Evolutionary conservation across 2,888 invertebrate genomes (phyloP).

Genomic region (Cepaea hortensis): DNA sequence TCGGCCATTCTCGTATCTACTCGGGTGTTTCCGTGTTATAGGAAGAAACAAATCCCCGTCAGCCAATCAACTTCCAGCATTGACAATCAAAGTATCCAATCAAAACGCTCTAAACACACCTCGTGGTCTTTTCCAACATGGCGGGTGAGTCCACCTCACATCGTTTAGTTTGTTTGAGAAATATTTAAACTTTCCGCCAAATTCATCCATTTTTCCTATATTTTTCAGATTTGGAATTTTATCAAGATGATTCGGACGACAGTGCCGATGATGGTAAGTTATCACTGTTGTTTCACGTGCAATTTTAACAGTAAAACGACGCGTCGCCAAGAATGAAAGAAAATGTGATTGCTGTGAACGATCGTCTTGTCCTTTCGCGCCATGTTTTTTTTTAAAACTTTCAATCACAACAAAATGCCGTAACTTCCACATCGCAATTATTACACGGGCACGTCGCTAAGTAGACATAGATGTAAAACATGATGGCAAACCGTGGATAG

Average conservation of each 20-base stretch:
- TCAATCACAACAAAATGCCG: not conserved
- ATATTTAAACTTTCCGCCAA: conserved; percentile 62
- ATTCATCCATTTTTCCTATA: conserved; percentile 58
- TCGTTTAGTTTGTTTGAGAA: conserved; percentile 67
- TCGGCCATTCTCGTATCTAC: conserved; percentile 62
- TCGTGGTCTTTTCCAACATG: conserved; percentile 74
- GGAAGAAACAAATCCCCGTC: conserved; percentile 59
- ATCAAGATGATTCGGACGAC: conserved; percentile 70
- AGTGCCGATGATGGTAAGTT: conserved; percentile 71
- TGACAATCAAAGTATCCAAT: conserved; percentile 56
- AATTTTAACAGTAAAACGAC: conserved; percentile 11
- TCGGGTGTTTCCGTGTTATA: conserved; percentile 62
- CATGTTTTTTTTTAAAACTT: conserved; percentile 39
- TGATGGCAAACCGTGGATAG: not conserved
- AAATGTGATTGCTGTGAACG: conserved; percentile 58
- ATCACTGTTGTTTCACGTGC: conserved; percentile 31
- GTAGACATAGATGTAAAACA: not conserved
- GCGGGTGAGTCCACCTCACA: conserved; percentile 75
- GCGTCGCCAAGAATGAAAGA: conserved; percentile 44
- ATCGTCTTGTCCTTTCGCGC: conserved; percentile 57
- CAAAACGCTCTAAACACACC: conserved; percentile 59
- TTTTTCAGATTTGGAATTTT: conserved; percentile 74
- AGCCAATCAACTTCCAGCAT: conserved; percentile 63
- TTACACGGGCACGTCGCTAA: not conserved
- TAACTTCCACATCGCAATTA: not conserved